Conservation (phyloP, 2,888 invertebrate genomes). For the Plagodis dolabraria region DNA sequence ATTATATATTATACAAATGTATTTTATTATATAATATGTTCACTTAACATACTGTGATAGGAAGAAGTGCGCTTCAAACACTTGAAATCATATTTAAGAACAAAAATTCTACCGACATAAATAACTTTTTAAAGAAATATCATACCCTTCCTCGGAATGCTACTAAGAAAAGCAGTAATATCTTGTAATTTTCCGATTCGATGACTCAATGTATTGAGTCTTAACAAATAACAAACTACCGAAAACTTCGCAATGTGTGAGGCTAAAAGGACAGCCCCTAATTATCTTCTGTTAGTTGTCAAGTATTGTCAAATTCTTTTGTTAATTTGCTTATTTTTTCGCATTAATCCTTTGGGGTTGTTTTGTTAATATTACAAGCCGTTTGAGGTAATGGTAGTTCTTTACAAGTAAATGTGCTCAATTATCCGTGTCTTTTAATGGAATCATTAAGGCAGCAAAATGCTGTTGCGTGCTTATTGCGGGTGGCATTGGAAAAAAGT, state of each 20-base stretch:
- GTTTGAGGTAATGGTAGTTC: slow-evolving; percentile 41
- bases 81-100: background rate
- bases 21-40: too few relatives aligned
- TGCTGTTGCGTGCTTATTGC: slow-evolving; percentile 30
- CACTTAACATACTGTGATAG: too few relatives aligned
- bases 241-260: slow-evolving; percentile 40
- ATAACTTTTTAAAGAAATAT: background rate
- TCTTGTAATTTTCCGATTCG: slow-evolving; percentile 33
- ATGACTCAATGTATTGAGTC: slow-evolving; percentile 30
- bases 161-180: slow-evolving; percentile 24
- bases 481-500: slow-evolving; percentile 25
- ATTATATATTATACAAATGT: too few relatives aligned
- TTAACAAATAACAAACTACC: slow-evolving; percentile 34
- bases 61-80: too few relatives aligned
- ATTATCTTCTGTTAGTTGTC: slow-evolving; percentile 41
- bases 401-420: slow-evolving; percentile 51
- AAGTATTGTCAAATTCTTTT: slow-evolving; percentile 41
- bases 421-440: slow-evolving; percentile 49
- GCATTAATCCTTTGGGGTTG: slow-evolving; percentile 50
- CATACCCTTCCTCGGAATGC: slow-evolving; percentile 9
- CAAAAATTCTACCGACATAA: background rate
- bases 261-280: slow-evolving; percentile 33
- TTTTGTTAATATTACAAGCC: slow-evolving; percentile 38
- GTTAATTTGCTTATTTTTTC: slow-evolving; percentile 35
- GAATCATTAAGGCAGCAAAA: slow-evolving; percentile 41